A percentile compares a stretch with the other conserved stretches of the same genome.
Conservation (phyloP, 2,797 vertebrate species). For the Gambusia yucatana region DNA sequence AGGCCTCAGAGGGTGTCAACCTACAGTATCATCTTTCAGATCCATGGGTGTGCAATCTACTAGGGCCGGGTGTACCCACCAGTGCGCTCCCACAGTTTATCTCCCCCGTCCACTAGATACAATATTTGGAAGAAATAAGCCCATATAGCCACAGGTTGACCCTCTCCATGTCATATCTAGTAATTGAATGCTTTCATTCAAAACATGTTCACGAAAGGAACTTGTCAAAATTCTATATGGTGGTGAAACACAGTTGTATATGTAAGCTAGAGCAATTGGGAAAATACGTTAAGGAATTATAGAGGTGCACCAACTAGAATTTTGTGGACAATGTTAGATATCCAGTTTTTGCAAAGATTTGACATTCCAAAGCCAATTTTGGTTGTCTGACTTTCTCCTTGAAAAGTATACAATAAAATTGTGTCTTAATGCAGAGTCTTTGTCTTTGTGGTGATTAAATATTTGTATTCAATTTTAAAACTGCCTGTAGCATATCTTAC, state of each 20-base stretch:
- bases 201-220: not conserved
- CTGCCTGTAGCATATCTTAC: not conserved
- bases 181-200: not conserved
- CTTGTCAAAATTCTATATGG: not conserved
- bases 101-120: conserved; percentile 31
- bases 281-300: not conserved
- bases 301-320: not conserved
- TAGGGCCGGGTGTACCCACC: conserved; percentile 39
- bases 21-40: conserved; percentile 71
- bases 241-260: not conserved
- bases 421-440: not conserved
- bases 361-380: not conserved
- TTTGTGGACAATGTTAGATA: not conserved
- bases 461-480: not conserved
- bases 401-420: not conserved
- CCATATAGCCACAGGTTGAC: not conserved
- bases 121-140: conserved; percentile 3
- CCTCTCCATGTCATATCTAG: not conserved
- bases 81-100: conserved; percentile 29
- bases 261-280: not conserved
- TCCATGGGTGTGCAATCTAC: conserved; percentile 60
- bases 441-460: not conserved
- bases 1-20: conserved; percentile 57
- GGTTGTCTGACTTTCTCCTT: not conserved
- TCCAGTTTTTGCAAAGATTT: not conserved